Evolutionary conservation across 1,140 invertebrate species (phyloP), one percentile per base, ranked within the genome.

Genomic region (Cyrtorhinus lividipennis): DNA sequence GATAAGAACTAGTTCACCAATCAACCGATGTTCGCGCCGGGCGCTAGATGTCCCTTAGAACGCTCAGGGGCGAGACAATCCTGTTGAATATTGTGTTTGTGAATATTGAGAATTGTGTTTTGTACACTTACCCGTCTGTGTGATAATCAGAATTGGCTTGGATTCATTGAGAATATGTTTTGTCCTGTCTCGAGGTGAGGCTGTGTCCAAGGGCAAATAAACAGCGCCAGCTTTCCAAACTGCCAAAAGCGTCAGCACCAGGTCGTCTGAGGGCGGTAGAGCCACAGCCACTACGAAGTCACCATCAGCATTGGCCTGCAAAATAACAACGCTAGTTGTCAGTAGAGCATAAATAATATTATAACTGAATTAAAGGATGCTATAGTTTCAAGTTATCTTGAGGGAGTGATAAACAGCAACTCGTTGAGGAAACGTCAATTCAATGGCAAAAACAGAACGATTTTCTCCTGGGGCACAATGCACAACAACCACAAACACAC

Each of bases 171-270:
- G 72, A 61, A 92, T 90, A 69, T 90, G 86, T 24, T 82, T 77
- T 5, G 91, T 78, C 64, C 90, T 79, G 20, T 81, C 78, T 15
- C 77, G 78, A 0, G 89, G 88, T 68, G 90, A 89, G 56, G 79
- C 81, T 1, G 82, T 79, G 70, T 92, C 88, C 61, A 92, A 75
- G 0, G 90, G 89, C 27, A 93, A 72, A 72, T 92, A 93, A 0
- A 87, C 84, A 48, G 84, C 85, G 0, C 88, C 88, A 0, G 83
- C 76, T 77, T 92, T 93, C 78, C 87, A 82, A 48, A 88, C 83
- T 12, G 85, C 81, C 61, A 92, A 70, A 23, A 93, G 72, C 0
- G 81, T 74, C 0, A 81, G 75, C 1, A 91, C 78, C 22, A 91
- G 77, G 20, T 80, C 78, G 67, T 88, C 82, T 12, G 83, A 80